Base-by-base conservation (phyloP, 2,888 invertebrate genomes). In the Cerastis leucographa region DNA sequence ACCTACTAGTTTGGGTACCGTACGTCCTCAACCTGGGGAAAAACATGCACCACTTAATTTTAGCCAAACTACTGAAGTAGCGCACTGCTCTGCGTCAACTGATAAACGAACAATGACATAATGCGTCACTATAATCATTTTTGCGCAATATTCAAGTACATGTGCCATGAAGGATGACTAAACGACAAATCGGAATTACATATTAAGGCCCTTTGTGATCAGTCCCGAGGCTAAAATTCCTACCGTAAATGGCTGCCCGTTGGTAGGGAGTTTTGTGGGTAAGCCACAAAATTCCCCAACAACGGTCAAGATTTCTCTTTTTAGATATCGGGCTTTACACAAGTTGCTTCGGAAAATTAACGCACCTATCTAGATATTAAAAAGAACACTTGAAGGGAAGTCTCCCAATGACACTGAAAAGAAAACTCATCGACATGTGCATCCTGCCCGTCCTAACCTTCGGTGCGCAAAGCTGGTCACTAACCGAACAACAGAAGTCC, bases 31-130 rank as follows among this genome's bases (percentile, higher is more conserved):
- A 44, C 46, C 14, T 44, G 25, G 65, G 65, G 35, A 14, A 80
- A 51, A 51, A 25, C 17, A n/a, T 17, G 12, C 14, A 42, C 44
- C 17, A 17, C 17, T 59, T 35, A 25, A 44, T 71, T 77, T 19
- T 65, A 61, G 42, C 9, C 29, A 42, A 49, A 51, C 9, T 25
- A 3, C n/a, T 22, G 11, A 72, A 35, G 8, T 44, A 7, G 19
- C 7, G 25, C 49, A 17, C 1, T 25, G 17, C 19, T 51, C 90
- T 81, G 80, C 88, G 74, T 78, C 70, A 78, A 22, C 14, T 29
- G 35, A 46, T 69, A 65, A 35, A 65, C 65, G 40, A 29, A 51
- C 65, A 78, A 61, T 78, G 84, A 59, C 51, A 22, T 44, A 46
- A 54, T 61, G 59, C 40, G 80, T 79, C 69, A 78, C 7, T 42